These are phyloP conservation scores for Camponotus vicinus DNA, from an alignment of 1,140 invertebrate genomes.

Conservation along the genomic window DNA sequence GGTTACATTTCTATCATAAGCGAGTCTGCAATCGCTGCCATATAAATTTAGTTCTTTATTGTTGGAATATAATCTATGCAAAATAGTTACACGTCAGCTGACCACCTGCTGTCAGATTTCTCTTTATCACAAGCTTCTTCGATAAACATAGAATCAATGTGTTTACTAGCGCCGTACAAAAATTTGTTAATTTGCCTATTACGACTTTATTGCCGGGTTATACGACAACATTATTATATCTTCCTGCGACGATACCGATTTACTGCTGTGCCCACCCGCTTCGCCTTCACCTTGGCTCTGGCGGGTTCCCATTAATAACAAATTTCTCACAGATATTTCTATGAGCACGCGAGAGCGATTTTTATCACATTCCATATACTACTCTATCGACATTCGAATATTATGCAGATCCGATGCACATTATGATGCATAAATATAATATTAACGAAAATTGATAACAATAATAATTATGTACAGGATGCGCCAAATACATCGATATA, in stretches of 20 bases:
- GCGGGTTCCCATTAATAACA: conserved; percentile 54
- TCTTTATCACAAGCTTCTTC: conserved; percentile 22
- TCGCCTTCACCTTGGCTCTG: conserved; percentile 10
- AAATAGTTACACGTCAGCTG: conserved; percentile 29
- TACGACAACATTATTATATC: conserved; percentile 55
- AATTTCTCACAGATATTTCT: conserved; percentile 40
- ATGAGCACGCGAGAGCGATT: conserved; percentile 5
- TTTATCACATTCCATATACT: conserved; percentile 43
- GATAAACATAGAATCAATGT: conserved; percentile 6
- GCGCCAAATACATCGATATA: background rate
- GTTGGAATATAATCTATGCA: conserved; percentile 40
- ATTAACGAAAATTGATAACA: conserved; percentile 5
- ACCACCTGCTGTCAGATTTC: conserved; percentile 40
- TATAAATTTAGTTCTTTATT: conserved; percentile 30
- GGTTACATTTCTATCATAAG: conserved; percentile 11
- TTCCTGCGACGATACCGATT: conserved; percentile 45
- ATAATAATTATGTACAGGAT: background rate
- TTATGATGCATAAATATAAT: conserved; percentile 27
- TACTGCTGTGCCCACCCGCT: conserved; percentile 13
- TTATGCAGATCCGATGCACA: background rate
- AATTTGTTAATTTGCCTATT: conserved; percentile 53
- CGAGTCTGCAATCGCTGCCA: background rate
- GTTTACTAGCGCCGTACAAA: conserved; percentile 10
- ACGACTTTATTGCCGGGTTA: conserved; percentile 39
- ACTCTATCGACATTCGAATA: conserved; percentile 14